These are phyloP conservation scores for Physella acuta DNA, from an alignment of 1,140 invertebrate species.

Conservation along the genomic window DNA sequence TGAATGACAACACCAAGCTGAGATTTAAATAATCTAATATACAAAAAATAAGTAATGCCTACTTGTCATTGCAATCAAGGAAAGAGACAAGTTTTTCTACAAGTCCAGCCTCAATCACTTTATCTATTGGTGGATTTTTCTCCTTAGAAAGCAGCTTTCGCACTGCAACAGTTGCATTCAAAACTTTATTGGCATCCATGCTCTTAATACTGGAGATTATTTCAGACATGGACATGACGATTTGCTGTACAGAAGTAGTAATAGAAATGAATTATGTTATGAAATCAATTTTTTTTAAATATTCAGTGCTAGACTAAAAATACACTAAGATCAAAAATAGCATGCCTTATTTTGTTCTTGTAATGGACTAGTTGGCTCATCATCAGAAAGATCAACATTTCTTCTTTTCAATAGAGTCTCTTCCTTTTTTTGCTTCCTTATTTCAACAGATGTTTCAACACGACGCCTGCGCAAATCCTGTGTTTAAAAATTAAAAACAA, in stretches of 20 bases:
- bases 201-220: conserved; percentile 49
- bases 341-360: conserved; percentile 48
- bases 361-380: conserved; percentile 51
- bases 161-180: conserved; percentile 52
- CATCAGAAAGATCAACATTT: conserved; percentile 71
- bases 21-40: no score
- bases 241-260: conserved; percentile 1
- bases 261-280: background rate
- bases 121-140: conserved; percentile 98
- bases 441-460: conserved; percentile 92
- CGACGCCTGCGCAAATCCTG: conserved; percentile 80
- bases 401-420: conserved; percentile 92
- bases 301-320: no score
- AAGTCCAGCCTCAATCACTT: conserved; percentile 88
- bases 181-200: conserved; percentile 37
- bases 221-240: conserved; percentile 42
- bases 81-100: conserved; percentile 91
- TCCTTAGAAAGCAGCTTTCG: conserved; percentile 94
- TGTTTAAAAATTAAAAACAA: background rate
- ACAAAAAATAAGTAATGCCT: no score
- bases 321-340: background rate
- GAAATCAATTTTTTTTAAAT: no score
- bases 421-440: conserved; percentile 95
- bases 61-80: conserved; percentile 75
- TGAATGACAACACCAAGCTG: no score